These are phyloP conservation scores for Trachelus stipa DNA, from an alignment of 2,888 invertebrate species.

Conservation along the genomic window DNA sequence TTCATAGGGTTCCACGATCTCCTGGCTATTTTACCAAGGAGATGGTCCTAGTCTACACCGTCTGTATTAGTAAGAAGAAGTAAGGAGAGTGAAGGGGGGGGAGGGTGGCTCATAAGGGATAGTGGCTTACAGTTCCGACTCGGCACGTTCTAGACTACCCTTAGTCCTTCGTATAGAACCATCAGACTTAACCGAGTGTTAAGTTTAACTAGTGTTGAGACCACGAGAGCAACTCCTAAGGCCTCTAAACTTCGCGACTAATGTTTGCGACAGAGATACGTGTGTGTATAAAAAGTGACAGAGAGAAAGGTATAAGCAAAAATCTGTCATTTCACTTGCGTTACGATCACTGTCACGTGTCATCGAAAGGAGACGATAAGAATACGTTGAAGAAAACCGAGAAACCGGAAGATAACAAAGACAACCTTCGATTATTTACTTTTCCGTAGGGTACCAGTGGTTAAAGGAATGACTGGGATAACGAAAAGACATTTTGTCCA, in stretches of 20 bases:
- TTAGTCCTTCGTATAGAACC: constrained; percentile 19
- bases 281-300: not conserved
- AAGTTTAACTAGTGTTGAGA: constrained; percentile 53
- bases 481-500: too few species aligned
- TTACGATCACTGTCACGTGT: not conserved
- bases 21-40: not conserved
- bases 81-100: not conserved
- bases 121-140: constrained; percentile 43
- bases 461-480: not conserved
- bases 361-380: not conserved
- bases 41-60: not conserved
- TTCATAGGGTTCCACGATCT: not conserved
- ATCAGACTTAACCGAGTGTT: constrained; percentile 56
- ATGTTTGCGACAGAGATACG: not conserved
- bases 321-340: not conserved
- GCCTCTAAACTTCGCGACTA: not conserved
- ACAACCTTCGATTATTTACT: not conserved
- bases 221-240: constrained; percentile 14
- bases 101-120: not conserved
- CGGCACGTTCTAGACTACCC: constrained; percentile 24
- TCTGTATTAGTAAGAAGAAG: not conserved
- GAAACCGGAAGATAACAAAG: not conserved
- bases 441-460: not conserved
- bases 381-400: not conserved
- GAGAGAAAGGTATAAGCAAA: constrained; percentile 5